Percentiles rank a stretch among this genome's conserved stretches.
phyloP scores from a whole-genome alignment of 2,888 invertebrate species.

The Patella ulyssiponensis region DNA sequence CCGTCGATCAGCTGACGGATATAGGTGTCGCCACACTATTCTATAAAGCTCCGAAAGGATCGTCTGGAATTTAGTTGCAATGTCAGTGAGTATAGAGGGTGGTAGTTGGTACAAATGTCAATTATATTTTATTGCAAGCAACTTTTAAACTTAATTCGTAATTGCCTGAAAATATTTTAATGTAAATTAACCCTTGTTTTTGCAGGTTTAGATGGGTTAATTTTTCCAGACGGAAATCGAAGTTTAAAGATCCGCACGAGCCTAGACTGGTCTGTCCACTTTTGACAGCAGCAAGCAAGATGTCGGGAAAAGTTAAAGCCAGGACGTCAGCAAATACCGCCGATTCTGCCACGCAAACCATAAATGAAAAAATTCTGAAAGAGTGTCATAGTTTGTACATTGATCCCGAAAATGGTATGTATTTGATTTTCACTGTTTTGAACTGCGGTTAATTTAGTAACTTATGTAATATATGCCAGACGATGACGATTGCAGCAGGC shows the following conservation, averaged over 20 bases:
- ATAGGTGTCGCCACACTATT: conserved; percentile 56
- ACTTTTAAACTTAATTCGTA: too few species aligned
- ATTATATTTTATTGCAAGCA: too few species aligned
- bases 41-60: conserved; percentile 36
- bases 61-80: conserved; percentile 22
- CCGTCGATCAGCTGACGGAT: conserved; percentile 67
- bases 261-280: conserved; percentile 37
- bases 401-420: conserved; percentile 74
- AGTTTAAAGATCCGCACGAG: conserved; percentile 2
- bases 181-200: background rate
- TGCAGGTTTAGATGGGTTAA: background rate
- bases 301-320: conserved; percentile 71
- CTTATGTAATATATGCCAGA: conserved; percentile 28
- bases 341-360: conserved; percentile 70
- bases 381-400: conserved; percentile 75
- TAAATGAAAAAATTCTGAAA: conserved; percentile 75
- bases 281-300: conserved; percentile 57
- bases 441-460: background rate
- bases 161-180: background rate
- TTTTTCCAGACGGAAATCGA: conserved; percentile 27
- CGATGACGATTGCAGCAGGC: conserved; percentile 34
- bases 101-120: too few species aligned
- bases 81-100: background rate
- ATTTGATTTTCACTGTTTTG: background rate
- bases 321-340: conserved; percentile 69